Evolutionary conservation across 2,888 invertebrate species (phyloP).

Genomic region (Spodoptera littoralis): DNA sequence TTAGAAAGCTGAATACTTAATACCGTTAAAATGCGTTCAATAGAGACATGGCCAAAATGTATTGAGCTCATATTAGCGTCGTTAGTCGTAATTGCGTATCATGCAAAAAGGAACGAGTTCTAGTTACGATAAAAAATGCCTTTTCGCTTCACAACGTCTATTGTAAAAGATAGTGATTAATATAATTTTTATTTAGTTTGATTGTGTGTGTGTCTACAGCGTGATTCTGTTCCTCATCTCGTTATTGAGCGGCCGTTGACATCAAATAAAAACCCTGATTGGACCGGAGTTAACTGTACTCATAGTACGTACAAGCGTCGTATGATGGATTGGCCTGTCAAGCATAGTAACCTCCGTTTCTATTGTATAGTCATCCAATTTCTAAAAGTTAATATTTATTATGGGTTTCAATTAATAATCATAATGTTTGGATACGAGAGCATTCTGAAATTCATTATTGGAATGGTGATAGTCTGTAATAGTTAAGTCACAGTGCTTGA

Average conservation of each 20-base stretch:
- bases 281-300: constrained; percentile 71
- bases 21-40: constrained; percentile 75
- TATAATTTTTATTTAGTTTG: constrained; percentile 81
- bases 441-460: constrained; percentile 65
- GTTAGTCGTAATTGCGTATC: constrained; percentile 80
- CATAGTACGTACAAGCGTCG: constrained; percentile 70
- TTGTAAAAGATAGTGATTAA: constrained; percentile 76
- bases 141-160: constrained; percentile 68
- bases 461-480: constrained; percentile 49
- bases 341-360: constrained; percentile 59
- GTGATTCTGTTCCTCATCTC: constrained; percentile 65
- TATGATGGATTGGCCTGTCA: constrained; percentile 79
- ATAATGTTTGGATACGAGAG: constrained; percentile 66
- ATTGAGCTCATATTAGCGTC: constrained; percentile 76
- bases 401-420: constrained; percentile 72
- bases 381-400: constrained; percentile 76
- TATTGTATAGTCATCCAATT: constrained; percentile 74
- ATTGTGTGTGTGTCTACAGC: constrained; percentile 71
- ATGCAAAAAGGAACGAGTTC: constrained; percentile 74
- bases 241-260: constrained; percentile 77
- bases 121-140: constrained; percentile 65
- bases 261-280: constrained; percentile 76
- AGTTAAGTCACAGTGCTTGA: constrained; percentile 1
- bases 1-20: constrained; percentile 81
- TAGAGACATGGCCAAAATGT: constrained; percentile 72